Evolutionary conservation across 2,888 invertebrate species (phyloP).

Genomic region (Volucella zonaria): DNA sequence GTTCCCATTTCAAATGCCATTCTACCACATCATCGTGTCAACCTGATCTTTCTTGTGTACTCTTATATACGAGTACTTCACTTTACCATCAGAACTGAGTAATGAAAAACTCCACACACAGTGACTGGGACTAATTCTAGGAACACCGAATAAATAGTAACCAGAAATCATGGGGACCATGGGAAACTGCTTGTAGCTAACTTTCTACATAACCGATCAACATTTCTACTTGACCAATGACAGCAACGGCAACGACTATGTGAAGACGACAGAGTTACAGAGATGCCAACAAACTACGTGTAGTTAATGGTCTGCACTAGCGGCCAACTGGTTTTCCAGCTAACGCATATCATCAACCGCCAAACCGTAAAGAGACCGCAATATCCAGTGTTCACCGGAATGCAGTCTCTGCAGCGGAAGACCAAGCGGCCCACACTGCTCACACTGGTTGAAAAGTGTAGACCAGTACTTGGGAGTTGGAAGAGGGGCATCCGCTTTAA

Average conservation of each 20-base stretch:
- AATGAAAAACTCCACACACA: constrained; percentile 15
- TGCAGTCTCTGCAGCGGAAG: constrained; percentile 47
- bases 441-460: constrained; percentile 21
- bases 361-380: constrained; percentile 55
- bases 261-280: not conserved
- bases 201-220: constrained; percentile 63
- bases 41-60: constrained; percentile 52
- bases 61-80: not conserved
- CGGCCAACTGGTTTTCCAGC: constrained; percentile 55
- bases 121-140: constrained; percentile 47
- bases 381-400: constrained; percentile 61
- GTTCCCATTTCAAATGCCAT: constrained; percentile 67
- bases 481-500: constrained; percentile 21
- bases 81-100: constrained; percentile 8
- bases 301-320: constrained; percentile 48
- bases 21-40: constrained; percentile 49
- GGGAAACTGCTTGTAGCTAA: constrained; percentile 12
- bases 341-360: constrained; percentile 50
- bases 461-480: not conserved
- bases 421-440: constrained; percentile 20
- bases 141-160: constrained; percentile 46
- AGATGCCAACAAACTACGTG: not conserved
- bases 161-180: constrained; percentile 41
- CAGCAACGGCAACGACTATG: constrained; percentile 11
- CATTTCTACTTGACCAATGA: constrained; percentile 56